Conservation (phyloP, 1,140 invertebrate species). For the Penaeus vannamei region DNA sequence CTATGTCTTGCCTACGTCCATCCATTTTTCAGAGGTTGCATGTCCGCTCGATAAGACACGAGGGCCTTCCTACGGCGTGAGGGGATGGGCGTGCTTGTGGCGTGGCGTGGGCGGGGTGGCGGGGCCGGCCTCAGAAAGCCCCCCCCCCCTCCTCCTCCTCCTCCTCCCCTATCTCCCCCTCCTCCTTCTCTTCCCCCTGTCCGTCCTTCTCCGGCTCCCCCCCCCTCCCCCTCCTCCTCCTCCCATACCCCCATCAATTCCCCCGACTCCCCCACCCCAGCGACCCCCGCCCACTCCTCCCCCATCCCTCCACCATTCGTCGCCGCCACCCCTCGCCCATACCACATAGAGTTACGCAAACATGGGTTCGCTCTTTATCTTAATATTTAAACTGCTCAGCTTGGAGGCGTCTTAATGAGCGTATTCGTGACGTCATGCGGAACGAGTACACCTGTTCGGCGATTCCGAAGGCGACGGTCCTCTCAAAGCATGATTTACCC, state of each 20-base stretch:
- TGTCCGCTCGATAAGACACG: conserved; percentile 46
- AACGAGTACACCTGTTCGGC: background rate
- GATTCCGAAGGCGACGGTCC: conserved; percentile 3
- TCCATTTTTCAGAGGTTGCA: conserved; percentile 43
- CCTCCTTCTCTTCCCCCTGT: background rate
- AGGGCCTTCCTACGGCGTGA: conserved; percentile 22
- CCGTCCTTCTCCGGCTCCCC: background rate
- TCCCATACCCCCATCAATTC: background rate
- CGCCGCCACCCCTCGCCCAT: conserved; percentile 32
- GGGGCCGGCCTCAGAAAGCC: conserved; percentile 11
- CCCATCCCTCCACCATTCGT: background rate
- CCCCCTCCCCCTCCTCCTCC: background rate
- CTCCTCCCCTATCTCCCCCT: background rate
- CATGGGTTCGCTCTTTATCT: conserved; percentile 6
- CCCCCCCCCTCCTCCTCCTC: background rate
- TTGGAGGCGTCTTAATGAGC: background rate
- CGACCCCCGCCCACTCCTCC: background rate
- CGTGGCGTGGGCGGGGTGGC: conserved; percentile 34
- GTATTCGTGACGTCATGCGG: background rate
- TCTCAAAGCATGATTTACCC: conserved; percentile 9
- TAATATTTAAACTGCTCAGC: background rate
- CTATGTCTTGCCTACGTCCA: background rate
- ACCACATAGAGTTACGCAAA: conserved; percentile 43
- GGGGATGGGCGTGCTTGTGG: conserved; percentile 44
- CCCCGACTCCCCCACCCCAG: background rate